phyloP scores from a whole-genome alignment of 2,113 vertebrate species.

The Heptranchias perlo region DNA sequence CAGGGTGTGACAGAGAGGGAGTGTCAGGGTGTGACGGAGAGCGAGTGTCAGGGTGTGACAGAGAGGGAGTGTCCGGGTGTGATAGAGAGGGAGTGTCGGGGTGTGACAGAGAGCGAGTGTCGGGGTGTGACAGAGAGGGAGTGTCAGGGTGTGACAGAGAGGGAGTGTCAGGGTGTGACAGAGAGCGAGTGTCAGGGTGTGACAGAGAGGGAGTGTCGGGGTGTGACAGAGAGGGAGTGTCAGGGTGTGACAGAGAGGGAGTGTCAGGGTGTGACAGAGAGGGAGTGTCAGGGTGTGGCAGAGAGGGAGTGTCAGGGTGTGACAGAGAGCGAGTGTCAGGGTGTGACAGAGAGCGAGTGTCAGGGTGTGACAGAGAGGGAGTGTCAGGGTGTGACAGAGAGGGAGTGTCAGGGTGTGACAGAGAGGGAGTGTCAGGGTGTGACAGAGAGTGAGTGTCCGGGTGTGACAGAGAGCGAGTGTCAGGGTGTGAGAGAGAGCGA shows the following conservation, averaged over 20 bases:
- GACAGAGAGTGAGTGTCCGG: too few relatives aligned
- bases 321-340: neutral
- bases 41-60: neutral
- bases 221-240: neutral
- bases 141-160: neutral
- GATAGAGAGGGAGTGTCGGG: constrained; percentile 50
- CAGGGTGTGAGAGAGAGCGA: neutral
- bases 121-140: neutral
- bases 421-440: neutral
- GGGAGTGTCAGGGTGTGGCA: neutral
- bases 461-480: constrained; percentile 45
- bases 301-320: too few relatives aligned
- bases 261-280: too few relatives aligned
- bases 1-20: neutral
- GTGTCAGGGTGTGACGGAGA: neutral
- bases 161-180: neutral
- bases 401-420: too few relatives aligned
- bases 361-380: neutral
- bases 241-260: neutral
- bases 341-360: neutral
- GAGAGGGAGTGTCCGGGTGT: neutral
- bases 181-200: neutral
- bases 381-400: neutral
- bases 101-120: constrained; percentile 45
- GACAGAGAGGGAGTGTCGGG: too few relatives aligned